Percentiles rank a stretch among this genome's conserved stretches.
These are phyloP conservation scores for Aegithalos caudatus DNA, from an alignment of 2,113 vertebrate species.

Conservation along the genomic window DNA sequence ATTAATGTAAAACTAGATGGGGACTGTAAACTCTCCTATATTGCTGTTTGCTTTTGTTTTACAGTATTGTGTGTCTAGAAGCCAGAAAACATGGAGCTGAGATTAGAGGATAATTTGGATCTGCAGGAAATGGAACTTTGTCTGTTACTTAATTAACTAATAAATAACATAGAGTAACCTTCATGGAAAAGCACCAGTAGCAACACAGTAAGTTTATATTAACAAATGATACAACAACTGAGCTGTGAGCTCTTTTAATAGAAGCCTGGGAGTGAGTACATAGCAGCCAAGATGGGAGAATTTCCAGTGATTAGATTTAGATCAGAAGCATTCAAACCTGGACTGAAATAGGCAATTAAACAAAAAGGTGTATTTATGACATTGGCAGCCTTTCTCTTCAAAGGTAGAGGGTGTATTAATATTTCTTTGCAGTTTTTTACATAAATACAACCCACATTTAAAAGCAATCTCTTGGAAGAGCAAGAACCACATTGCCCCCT, in stretches of 20 bases:
- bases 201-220: neutral
- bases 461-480: neutral
- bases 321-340: neutral
- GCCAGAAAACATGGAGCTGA: slow-evolving; percentile 18
- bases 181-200: slow-evolving; percentile 7
- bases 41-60: slow-evolving; percentile 36
- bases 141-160: slow-evolving; percentile 60
- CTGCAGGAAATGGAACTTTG: slow-evolving; percentile 32
- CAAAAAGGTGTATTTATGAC: neutral
- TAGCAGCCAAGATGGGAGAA: neutral
- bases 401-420: neutral
- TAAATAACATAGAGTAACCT: slow-evolving; percentile 35
- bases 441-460: neutral
- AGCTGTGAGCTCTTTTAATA: neutral
- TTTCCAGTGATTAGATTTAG: neutral
- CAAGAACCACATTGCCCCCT: neutral
- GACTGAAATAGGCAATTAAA: neutral
- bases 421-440: neutral
- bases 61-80: neutral
- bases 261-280: neutral
- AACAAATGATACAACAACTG: slow-evolving; percentile 21
- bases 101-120: slow-evolving; percentile 41
- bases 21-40: neutral
- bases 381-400: neutral
- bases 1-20: neutral